Conservation (phyloP, 2,113 vertebrate genomes). For the Halcyon malimbica region DNA sequence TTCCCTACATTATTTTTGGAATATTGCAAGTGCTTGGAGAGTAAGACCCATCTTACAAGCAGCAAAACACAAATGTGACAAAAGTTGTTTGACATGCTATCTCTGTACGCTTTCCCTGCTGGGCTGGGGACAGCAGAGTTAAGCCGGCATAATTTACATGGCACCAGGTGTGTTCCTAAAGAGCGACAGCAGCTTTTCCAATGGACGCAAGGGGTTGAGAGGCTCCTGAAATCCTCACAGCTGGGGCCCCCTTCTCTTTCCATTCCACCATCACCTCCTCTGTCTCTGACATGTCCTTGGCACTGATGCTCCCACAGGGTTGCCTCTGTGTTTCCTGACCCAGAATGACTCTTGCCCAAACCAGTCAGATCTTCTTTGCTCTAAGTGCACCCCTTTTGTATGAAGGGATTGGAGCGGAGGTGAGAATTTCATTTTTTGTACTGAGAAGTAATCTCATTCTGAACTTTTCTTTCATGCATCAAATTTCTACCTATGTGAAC, state of each 20-base stretch:
- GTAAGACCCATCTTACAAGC: neutral
- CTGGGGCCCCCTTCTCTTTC: neutral
- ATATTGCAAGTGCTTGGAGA: neutral
- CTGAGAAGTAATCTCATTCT: neutral
- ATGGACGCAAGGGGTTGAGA: neutral
- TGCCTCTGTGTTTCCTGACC: neutral
- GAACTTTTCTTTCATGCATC: neutral
- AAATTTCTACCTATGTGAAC: neutral
- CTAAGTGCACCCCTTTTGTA: neutral
- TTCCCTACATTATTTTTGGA: conserved; percentile 7
- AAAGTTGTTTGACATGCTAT: neutral
- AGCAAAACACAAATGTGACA: neutral
- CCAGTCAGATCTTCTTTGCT: neutral
- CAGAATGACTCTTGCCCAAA: neutral
- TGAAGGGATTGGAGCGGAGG: neutral
- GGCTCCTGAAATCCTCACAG: neutral
- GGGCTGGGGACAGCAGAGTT: neutral
- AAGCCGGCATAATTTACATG: neutral
- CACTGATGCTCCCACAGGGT: neutral
- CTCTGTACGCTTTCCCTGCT: neutral
- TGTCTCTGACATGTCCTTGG: neutral
- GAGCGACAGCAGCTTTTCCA: neutral
- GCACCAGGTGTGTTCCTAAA: neutral
- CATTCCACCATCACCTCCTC: neutral
- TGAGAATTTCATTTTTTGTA: neutral